Percentiles rank a stretch among this genome's conserved stretches.
Conservation (phyloP, 2,797 vertebrate species). For the Furcifer pardalis region DNA sequence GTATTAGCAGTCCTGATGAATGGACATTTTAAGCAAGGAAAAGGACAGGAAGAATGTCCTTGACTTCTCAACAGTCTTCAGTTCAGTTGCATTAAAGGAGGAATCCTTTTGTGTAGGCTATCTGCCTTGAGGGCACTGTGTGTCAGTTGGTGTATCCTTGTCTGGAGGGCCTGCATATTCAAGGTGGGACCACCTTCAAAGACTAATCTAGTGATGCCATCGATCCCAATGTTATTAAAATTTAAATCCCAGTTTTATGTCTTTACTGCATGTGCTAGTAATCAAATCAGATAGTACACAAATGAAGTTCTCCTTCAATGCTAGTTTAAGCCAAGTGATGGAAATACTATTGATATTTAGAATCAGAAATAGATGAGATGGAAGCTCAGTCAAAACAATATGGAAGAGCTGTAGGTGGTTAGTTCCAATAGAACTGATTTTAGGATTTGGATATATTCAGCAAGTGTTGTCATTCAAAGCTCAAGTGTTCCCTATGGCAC, state of each 20-base stretch:
- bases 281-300: neutral
- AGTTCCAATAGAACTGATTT: too few species aligned
- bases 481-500: neutral
- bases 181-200: neutral
- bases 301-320: neutral
- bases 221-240: too few species aligned
- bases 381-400: neutral
- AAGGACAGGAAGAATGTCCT: neutral
- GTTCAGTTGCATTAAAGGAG: neutral
- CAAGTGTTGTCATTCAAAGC: neutral
- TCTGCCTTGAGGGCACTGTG: neutral
- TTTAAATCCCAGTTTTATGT: too few species aligned
- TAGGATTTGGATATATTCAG: neutral
- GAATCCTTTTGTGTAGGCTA: too few species aligned
- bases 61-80: neutral
- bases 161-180: neutral
- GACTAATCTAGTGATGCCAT: neutral
- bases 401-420: neutral
- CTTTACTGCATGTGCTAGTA: too few species aligned
- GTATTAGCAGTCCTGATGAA: neutral
- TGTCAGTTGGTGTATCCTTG: neutral
- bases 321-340: neutral
- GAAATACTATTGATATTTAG: neutral
- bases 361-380: neutral
- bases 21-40: neutral